Base-by-base conservation (phyloP, 2,113 vertebrate genomes). In the Ranitomeya variabilis region DNA sequence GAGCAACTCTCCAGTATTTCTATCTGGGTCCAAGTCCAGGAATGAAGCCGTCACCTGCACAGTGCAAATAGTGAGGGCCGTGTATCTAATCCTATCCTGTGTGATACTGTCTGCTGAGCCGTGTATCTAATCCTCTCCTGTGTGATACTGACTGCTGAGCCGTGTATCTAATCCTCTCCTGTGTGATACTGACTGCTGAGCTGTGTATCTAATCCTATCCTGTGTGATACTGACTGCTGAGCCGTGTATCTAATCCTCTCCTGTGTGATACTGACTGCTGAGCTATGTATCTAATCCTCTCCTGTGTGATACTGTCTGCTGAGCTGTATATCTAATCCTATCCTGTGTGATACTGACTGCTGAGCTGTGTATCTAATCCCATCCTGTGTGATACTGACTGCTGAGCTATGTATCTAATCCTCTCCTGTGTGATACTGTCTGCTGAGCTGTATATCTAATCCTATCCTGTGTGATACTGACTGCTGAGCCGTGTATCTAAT, bases 311-410 rank as follows among this genome's bases (percentile, higher is more conserved):
- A 31, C 26, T 31, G 26, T 31, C 26, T 31, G n/a, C 66, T 67
- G 21, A 67, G 66, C 66, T 26, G 66, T 67, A n/a, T 67, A 67
- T 67, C 21, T 67, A 67, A 31, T 31, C 26, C 26, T 31, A 1
- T 31, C 26, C 64, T 67, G 64, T 10, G 21, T 67, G 64, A 67
- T 67, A 67, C 64, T 67, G n/a, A 7, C 18, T 13, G 11, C 67
- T 26, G 67, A 69, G 67, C 67, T 69, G 67, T 69, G 67, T 69
- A 26, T 71, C n/a, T 67, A 67, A 67, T 67, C 64, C 64, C n/a
- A 23, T 67, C 64, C 5, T 67, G n/a, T 67, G n/a, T 67, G n/a
- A 23, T 67, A 67, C 64, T 23, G 64, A 23, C 21, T 67, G n/a
- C 66, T 67, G 21, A 67, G 66, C 66, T 26, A n/a, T 67, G 66